A percentile compares a stretch with the other conserved stretches of the same genome.
phyloP scores from a whole-genome alignment of 2,888 invertebrate genomes.

The Myopa testacea region DNA sequence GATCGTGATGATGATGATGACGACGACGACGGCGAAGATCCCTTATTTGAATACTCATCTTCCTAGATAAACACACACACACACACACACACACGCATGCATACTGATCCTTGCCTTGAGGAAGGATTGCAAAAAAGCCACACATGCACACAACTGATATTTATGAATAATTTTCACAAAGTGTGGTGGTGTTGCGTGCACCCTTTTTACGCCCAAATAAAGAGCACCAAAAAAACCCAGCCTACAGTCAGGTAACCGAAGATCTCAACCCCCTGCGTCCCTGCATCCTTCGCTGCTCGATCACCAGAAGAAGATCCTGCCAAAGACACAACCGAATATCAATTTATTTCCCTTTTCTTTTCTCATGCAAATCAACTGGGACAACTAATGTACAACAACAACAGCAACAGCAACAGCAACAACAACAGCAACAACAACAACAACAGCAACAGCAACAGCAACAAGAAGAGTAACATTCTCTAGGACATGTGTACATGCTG shows the following conservation, averaged over 20 bases:
- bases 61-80: slow-evolving; percentile 43
- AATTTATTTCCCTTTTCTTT: slow-evolving; percentile 60
- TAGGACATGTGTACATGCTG: background rate
- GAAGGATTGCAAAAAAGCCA: slow-evolving; percentile 46
- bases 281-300: slow-evolving; percentile 30
- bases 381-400: slow-evolving; percentile 55
- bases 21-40: too few relatives aligned
- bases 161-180: slow-evolving; percentile 65
- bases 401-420: slow-evolving; percentile 49
- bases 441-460: slow-evolving; percentile 55
- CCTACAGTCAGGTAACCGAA: slow-evolving; percentile 29
- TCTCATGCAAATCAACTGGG: slow-evolving; percentile 66
- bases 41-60: slow-evolving; percentile 66
- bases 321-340: slow-evolving; percentile 65
- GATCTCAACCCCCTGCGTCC: slow-evolving; percentile 11
- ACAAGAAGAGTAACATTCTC: background rate
- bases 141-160: slow-evolving; percentile 47
- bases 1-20: slow-evolving; percentile 26
- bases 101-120: slow-evolving; percentile 45
- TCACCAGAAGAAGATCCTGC: slow-evolving; percentile 53
- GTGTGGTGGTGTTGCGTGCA: slow-evolving; percentile 38
- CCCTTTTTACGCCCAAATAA: slow-evolving; percentile 34
- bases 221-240: background rate
- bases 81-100: slow-evolving; percentile 27
- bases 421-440: slow-evolving; percentile 49